Base-by-base conservation (phyloP, 2,888 invertebrate species). In the Cantharis lateralis region DNA sequence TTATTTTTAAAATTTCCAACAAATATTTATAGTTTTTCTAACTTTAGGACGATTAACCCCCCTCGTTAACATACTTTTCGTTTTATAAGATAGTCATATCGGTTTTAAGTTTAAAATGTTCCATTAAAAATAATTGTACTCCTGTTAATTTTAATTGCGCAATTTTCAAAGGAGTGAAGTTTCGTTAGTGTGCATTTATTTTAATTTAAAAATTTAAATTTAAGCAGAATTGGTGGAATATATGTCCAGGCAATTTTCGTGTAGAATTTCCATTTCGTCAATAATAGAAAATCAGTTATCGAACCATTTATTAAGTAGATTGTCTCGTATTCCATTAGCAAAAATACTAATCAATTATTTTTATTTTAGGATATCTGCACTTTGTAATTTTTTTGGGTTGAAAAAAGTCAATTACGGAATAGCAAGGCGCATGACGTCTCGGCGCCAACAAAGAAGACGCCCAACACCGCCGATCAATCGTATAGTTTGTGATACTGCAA, bases 401-500 rank as follows among this genome's bases (percentile, higher is more conserved):
- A 48, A 69, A 28, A 24, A 69, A 70, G 70, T 61, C 11, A 10
- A 28, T 68, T 18, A 20, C n/a, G 48, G 20, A 24, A 66, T 66
- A 20, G 24, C 64, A 18, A 20, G 82, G 84, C 85, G 85, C 85
- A 85, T 80, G 84, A 72, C 83, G 82, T 82, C 83, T 84, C 84
- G 84, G 81, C 84, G 80, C 74, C 79, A 66, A 66, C 64, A 66
- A 66, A 66, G 64, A 66, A 66, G 81, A 71, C 82, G 84, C 81
- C 83, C 83, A 84, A 79, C 68, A 79, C 74, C 79, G 83, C 74
- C 79, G 83, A 83, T 81, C 82, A 82, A 81, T 83, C 80, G 82
- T 81, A 82, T 72, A 32, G 70, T 74, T 80, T 74, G 64, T 79
- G 78, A 79, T 76, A 78, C 78, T 74, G 74, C 73, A 80, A 75